Evolutionary conservation across 1,140 invertebrate species (phyloP), one percentile per base, ranked within the genome.

Genomic region (Druon quercuslanigerum): DNA sequence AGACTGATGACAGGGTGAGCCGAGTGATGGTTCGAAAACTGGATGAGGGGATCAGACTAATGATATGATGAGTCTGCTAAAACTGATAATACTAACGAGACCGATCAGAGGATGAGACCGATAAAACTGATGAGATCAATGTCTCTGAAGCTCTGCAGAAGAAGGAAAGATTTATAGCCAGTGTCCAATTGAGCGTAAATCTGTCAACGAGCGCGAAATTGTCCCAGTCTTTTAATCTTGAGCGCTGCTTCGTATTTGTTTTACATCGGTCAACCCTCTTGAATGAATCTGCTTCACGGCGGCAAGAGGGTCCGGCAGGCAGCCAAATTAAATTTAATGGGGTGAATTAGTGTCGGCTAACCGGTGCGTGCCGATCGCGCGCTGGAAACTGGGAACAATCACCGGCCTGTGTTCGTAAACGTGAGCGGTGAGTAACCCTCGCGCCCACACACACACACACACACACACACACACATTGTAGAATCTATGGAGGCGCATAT

Each of bases 291-390:
- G 56, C 51, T 77, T 73, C 52, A 51, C 73, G 17, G 73, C 66
- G 56, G 52, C 74, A 71, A 57, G 77, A 71, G 72, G 51, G 56
- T 40, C 74, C 66, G 54, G 54, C 73, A 11, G 72, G 77, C 50
- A 72, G 78, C 83, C 83, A 85, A 86, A 87, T 88, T 84, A 88
- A 87, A 88, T 88, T 87, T 88, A 87, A 87, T 87, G 85, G 86
- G 86, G 87, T 85, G 86, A 86, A 85, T 87, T 85, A 84, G 84
- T 80, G 77, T 79, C 77, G 78, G 83, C 78, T 50, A 77, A 57
- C 78, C 73, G 78, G 74, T 76, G 50, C 74, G 57, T 71, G 74
- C 51, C 60, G 51, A 75, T 70, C 57, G 75, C 75, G 51, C 50
- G 70, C 20, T 79, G 81, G 78, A 81, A 83, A 81, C 75, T 79